These are phyloP conservation scores for Medauroidea extradentata DNA, from an alignment of 1,140 invertebrate genomes.

Conservation along the genomic window DNA sequence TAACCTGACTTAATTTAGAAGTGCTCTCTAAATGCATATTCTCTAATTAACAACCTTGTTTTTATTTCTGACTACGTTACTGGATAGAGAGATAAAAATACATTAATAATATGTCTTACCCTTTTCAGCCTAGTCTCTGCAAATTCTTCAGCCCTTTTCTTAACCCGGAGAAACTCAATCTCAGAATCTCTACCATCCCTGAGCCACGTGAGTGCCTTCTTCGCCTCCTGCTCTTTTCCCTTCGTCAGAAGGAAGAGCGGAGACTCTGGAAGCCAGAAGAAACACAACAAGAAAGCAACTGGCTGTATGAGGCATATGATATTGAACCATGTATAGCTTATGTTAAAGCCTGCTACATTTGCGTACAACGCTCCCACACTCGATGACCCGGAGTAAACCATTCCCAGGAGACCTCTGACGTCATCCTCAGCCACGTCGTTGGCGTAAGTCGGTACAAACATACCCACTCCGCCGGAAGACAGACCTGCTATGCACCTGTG, in stretches of 20 bases:
- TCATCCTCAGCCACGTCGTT: slow-evolving; percentile 38
- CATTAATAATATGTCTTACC: no score
- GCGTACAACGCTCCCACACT: no score
- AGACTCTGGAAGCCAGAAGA: no score
- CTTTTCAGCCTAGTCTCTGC: no score
- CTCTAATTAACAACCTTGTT: no score
- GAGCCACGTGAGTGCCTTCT: neutral
- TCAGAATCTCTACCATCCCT: neutral
- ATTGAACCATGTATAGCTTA: slow-evolving; percentile 46
- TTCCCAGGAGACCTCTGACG: slow-evolving; percentile 36
- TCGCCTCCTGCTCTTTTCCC: neutral
- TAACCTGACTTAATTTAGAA: no score
- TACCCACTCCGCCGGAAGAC: slow-evolving; percentile 41
- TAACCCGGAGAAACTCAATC: no score
- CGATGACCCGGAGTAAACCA: slow-evolving; percentile 37
- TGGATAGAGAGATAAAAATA: no score
- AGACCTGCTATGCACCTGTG: slow-evolving; percentile 39
- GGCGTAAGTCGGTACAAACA: slow-evolving; percentile 30
- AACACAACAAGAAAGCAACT: neutral
- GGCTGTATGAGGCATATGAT: slow-evolving; percentile 37
- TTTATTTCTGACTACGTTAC: no score
- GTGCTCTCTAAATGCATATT: no score
- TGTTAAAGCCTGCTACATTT: slow-evolving; percentile 37
- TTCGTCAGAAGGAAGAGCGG: no score
- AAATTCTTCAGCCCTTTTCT: no score